phyloP scores from a whole-genome alignment of 1,140 invertebrate genomes.

The Uloborus diversus region DNA sequence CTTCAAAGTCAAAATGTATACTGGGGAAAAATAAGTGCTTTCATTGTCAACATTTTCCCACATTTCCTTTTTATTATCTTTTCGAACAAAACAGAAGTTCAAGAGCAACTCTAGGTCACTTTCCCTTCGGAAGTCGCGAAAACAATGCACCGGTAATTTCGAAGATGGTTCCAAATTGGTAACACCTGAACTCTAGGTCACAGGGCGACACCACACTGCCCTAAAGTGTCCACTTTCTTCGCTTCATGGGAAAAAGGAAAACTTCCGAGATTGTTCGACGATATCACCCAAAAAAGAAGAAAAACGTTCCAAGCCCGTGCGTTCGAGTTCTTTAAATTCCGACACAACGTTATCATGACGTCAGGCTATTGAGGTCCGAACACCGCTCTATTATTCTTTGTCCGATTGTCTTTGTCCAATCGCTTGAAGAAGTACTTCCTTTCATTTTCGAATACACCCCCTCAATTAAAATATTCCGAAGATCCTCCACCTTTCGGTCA shows the following conservation, averaged over 20 bases:
- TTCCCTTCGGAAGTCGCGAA: too few species aligned
- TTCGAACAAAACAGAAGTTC: too few species aligned
- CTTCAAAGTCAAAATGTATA: too few species aligned
- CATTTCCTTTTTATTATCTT: too few species aligned
- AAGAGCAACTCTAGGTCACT: too few species aligned
- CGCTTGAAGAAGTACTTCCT: slow-evolving; percentile 47
- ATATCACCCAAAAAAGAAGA: not conserved
- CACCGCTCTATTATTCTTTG: slow-evolving; percentile 1
- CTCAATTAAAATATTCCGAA: slow-evolving; percentile 46
- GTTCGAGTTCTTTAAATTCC: slow-evolving; percentile 10
- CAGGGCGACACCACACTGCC: not conserved
- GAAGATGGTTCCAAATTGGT: too few species aligned
- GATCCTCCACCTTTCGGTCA: slow-evolving; percentile 17
- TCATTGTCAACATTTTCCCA: too few species aligned
- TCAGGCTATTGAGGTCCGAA: not conserved
- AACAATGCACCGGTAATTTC: too few species aligned
- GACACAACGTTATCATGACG: not conserved
- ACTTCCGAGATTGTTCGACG: not conserved
- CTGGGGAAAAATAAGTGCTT: too few species aligned
- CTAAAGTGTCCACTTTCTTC: not conserved
- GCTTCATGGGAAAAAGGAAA: not conserved
- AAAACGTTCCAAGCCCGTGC: not conserved
- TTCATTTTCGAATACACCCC: slow-evolving; percentile 44
- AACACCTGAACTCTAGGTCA: too few species aligned
- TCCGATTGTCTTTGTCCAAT: slow-evolving; percentile 43